Evolutionary conservation across 2,888 invertebrate species (phyloP).

Genomic region (Agrotis exclamationis): DNA sequence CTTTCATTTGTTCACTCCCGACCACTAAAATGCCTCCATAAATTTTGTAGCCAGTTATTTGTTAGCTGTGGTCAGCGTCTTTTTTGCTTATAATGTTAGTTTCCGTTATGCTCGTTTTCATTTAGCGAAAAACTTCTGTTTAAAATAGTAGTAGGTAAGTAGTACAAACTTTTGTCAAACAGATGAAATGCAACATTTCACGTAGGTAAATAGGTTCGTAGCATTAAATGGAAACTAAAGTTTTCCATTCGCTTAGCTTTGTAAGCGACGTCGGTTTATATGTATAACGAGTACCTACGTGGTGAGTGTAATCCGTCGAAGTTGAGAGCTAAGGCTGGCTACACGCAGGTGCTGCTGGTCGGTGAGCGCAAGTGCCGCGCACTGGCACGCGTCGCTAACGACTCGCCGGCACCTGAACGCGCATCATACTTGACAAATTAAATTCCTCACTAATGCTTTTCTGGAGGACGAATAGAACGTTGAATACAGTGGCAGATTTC

Average conservation of each 20-base stretch:
- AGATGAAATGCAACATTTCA: conserved; percentile 35
- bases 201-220: conserved; percentile 25
- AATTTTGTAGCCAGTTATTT: conserved; percentile 49
- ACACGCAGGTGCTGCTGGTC: conserved; percentile 40
- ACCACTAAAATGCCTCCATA: conserved; percentile 63
- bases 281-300: conserved; percentile 34
- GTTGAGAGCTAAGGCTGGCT: conserved; percentile 29
- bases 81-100: conserved; percentile 47
- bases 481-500: conserved; percentile 65
- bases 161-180: conserved; percentile 20
- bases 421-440: conserved; percentile 79
- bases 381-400: conserved; percentile 75
- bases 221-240: conserved; percentile 44
- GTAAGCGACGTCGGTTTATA: conserved; percentile 24
- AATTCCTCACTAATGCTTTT: conserved; percentile 76
- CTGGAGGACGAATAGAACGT: conserved; percentile 68
- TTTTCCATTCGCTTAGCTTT: conserved; percentile 46
- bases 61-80: conserved; percentile 28
- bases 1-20: conserved; percentile 65
- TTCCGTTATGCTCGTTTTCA: conserved; percentile 29
- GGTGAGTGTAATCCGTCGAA: conserved; percentile 45
- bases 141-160: conserved; percentile 7
- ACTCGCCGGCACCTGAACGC: conserved; percentile 72
- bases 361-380: conserved; percentile 69
- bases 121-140: conserved; percentile 18